Percentiles rank a stretch among this genome's conserved stretches.
Evolutionary conservation across 2,113 vertebrate species (phyloP).

Genomic region (Tauraco erythrolophus): DNA sequence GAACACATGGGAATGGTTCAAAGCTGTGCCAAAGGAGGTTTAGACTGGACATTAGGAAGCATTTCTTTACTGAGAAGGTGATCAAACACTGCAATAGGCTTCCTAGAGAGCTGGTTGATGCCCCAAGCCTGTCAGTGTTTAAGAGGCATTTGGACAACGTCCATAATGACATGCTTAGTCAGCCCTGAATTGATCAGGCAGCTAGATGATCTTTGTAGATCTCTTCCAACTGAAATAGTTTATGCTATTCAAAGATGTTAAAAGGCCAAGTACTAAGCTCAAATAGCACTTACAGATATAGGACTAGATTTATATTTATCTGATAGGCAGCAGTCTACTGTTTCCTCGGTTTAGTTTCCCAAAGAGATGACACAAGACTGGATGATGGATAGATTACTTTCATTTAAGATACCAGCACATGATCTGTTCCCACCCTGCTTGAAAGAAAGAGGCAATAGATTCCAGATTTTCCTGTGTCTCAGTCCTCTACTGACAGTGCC

Average conservation of each 20-base stretch:
- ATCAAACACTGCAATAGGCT: no score
- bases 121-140: no score
- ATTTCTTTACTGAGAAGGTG: no score
- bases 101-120: no score
- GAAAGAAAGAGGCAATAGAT: background rate
- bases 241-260: background rate
- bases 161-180: no score
- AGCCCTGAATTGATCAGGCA: no score
- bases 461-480: background rate
- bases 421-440: background rate
- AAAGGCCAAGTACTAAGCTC: background rate
- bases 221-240: no score
- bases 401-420: background rate
- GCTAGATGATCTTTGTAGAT: no score
- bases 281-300: background rate
- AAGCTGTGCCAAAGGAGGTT: no score
- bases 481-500: background rate
- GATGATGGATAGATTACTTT: background rate
- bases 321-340: background rate
- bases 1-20: no score
- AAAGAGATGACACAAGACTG: background rate
- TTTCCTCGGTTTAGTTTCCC: background rate
- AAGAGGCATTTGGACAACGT: no score
- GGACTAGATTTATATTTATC: background rate
- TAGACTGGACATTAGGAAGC: no score